These are phyloP conservation scores for Gallinago undulata DNA, from an alignment of 2,113 vertebrate genomes.

Conservation along the genomic window DNA sequence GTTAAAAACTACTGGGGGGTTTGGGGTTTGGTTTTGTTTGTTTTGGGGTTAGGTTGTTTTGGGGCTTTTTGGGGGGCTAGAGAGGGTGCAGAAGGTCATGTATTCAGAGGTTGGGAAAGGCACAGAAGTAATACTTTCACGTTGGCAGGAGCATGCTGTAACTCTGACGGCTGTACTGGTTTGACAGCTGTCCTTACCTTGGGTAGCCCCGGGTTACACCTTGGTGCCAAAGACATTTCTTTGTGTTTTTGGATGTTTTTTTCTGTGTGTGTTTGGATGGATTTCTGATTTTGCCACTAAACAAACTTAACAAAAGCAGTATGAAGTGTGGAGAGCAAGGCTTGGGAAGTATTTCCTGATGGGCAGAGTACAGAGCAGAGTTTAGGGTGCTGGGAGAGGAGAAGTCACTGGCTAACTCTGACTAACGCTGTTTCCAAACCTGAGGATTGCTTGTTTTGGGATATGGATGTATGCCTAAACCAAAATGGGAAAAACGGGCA, in stretches of 20 bases:
- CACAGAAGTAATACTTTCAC: not conserved
- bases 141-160: not conserved
- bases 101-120: not conserved
- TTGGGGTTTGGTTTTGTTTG: too few species aligned
- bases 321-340: not conserved
- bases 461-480: not conserved
- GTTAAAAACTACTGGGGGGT: not conserved
- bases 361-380: not conserved
- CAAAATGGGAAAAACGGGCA: not conserved
- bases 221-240: not conserved
- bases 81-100: not conserved
- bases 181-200: not conserved
- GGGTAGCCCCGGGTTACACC: not conserved
- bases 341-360: not conserved
- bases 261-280: not conserved
- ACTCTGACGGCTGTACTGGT: not conserved
- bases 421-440: not conserved
- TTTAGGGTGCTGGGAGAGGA: not conserved
- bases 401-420: rapidly evolving
- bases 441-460: not conserved
- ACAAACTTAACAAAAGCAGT: not conserved
- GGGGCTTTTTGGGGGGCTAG: not conserved
- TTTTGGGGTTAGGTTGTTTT: not conserved
- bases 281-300: not conserved
- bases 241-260: too few species aligned